Evolutionary conservation across 2,113 vertebrate species (phyloP), one percentile per base, ranked within the genome.

Genomic region (Malurus cyaneus): DNA sequence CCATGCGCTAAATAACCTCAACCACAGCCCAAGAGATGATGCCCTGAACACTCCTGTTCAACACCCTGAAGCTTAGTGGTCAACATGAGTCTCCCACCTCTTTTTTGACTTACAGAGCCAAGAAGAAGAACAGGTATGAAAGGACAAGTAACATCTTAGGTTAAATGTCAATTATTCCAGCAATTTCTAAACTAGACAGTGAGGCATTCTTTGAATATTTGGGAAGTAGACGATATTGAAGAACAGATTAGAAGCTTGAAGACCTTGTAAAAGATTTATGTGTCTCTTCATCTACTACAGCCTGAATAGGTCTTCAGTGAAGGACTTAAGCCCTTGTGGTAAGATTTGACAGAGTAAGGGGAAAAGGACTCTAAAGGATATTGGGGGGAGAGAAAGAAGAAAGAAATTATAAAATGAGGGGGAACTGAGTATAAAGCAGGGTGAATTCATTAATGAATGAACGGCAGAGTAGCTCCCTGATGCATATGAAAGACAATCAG

Each of bases 141-240:
- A 92, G 57, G 20, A 61, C 41, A 82, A 19, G 13, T 52, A 76
- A 44, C 29, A 32, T 5, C 34, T 82, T 42, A 39, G 34, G 14
- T 83, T 81, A 20, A 88, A 57, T 6, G 7, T 15, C 23, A 67
- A 39, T 36, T 11, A 91, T 64, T 52, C 56, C 32, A 73, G 26
- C 24, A 74, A 64, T 23, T 76, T 69, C 60, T 79, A 82, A 64
- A 73, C 39, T 67, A 53, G 15, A 59, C 5, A 76, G 16, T n/a
- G 26, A 62, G 10, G 23, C 42, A 50, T 31, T 62, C 15, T 62
- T 72, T 44, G 25, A 74, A 34, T 9, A n/a, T 28, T 5, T 72
- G n/a, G 49, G n/a, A 80, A 60, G 14, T 1, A 56, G 24, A 28
- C 0, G 0, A 76, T 49, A 11, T 18, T 56, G 71, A 8, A 56